These are phyloP conservation scores for Bubalus kerabau DNA, from an alignment of 2,113 vertebrate species.

Conservation along the genomic window DNA sequence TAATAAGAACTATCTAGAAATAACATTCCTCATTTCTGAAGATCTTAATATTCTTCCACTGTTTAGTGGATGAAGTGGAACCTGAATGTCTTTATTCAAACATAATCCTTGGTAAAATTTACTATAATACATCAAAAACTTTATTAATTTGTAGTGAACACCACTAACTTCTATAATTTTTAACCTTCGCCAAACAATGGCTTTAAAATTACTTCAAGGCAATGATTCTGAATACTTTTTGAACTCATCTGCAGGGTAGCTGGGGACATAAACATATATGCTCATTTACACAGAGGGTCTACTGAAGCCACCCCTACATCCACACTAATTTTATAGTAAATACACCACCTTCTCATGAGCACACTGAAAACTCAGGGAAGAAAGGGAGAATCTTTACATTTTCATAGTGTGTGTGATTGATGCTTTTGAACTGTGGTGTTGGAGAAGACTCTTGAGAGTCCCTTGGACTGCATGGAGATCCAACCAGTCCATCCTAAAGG, in stretches of 20 bases:
- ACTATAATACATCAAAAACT: neutral
- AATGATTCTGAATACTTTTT: neutral
- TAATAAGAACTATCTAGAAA: neutral
- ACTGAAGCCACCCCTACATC: neutral
- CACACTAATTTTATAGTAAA: neutral
- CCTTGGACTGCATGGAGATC: neutral
- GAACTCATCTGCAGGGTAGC: neutral
- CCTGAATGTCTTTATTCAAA: neutral
- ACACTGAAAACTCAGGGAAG: neutral
- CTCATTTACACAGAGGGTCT: neutral
- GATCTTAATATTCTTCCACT: neutral
- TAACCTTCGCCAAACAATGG: neutral
- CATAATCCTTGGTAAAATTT: neutral
- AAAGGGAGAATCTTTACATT: neutral
- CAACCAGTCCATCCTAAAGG: neutral
- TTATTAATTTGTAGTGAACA: neutral
- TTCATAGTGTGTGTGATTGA: neutral
- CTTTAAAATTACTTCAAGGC: conserved; percentile 9
- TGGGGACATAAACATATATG: neutral
- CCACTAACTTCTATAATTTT: neutral
- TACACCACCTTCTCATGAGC: neutral
- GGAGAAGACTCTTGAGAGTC: neutral
- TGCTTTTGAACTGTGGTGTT: neutral
- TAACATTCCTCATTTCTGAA: neutral
- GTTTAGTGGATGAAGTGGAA: neutral